These are phyloP conservation scores for Triplophysa tibetana DNA, from an alignment of 2,113 vertebrate species.

Conservation along the genomic window DNA sequence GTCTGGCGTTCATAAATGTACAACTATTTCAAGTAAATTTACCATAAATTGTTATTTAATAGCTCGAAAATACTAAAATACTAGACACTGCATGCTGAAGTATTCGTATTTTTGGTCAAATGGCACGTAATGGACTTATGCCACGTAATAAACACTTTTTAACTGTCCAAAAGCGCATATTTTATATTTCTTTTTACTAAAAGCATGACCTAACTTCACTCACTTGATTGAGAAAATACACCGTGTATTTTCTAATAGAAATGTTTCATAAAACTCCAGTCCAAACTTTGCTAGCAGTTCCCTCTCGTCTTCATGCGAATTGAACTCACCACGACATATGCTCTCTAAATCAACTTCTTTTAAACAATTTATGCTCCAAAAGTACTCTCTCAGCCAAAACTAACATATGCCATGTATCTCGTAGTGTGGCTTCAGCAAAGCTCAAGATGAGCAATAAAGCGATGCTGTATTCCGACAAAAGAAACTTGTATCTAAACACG, in stretches of 20 bases:
- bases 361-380: neutral
- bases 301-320: neutral
- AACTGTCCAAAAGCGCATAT: neutral
- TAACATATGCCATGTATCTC: neutral
- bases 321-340: neutral
- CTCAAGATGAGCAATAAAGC: neutral
- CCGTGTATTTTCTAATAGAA: neutral
- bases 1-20: neutral
- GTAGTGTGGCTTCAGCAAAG: neutral
- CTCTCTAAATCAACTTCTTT: constrained; percentile 20
- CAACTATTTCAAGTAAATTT: neutral
- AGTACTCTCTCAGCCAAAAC: neutral
- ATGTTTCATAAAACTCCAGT: neutral
- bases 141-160: neutral
- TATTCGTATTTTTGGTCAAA: neutral
- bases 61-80: neutral
- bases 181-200: neutral
- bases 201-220: neutral
- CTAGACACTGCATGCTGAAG: neutral
- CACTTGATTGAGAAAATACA: neutral
- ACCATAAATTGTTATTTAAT: neutral
- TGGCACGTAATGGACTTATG: neutral
- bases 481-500: constrained; percentile 14
- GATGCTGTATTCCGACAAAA: neutral
- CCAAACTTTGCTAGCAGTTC: constrained; percentile 12